phyloP scores from a whole-genome alignment of 1,140 invertebrate genomes.

The Arion vulgaris region DNA sequence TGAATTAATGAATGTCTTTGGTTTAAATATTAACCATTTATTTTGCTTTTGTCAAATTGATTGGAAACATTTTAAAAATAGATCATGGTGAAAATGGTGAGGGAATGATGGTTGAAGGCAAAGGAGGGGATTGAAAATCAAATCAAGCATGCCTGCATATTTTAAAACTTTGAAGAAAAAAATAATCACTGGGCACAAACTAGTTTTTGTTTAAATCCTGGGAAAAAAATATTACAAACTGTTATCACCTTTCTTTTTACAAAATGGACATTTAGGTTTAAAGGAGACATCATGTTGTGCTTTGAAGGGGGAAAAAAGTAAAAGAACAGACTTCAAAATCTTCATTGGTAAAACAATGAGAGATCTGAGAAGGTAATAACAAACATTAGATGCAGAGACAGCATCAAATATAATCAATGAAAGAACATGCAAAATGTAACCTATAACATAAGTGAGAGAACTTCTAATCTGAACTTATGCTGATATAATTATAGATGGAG shows the following conservation, averaged over 20 bases:
- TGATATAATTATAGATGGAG: no score
- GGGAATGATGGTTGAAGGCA: neutral
- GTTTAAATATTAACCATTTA: no score
- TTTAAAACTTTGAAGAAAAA: constrained; percentile 12
- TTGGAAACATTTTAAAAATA: neutral
- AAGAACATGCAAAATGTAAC: neutral
- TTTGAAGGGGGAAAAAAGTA: constrained; percentile 6
- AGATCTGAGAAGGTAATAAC: neutral
- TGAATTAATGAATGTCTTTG: no score
- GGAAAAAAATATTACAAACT: neutral
- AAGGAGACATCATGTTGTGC: constrained; percentile 13
- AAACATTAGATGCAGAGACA: neutral
- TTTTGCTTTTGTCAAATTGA: no score
- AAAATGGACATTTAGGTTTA: constrained; percentile 19
- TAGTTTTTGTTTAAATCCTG: neutral
- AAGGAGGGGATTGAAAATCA: neutral
- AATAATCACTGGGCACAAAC: constrained; percentile 15
- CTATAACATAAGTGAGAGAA: no score
- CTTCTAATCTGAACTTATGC: no score
- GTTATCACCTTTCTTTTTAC: constrained; percentile 10
- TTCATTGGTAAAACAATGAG: neutral
- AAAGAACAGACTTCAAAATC: constrained; percentile 22
- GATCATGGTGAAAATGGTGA: neutral
- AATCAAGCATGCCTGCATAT: constrained; percentile 4
- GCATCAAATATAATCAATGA: neutral